Conservation (phyloP, 1,140 invertebrate species). For the Pogonomyrmex barbatus region DNA sequence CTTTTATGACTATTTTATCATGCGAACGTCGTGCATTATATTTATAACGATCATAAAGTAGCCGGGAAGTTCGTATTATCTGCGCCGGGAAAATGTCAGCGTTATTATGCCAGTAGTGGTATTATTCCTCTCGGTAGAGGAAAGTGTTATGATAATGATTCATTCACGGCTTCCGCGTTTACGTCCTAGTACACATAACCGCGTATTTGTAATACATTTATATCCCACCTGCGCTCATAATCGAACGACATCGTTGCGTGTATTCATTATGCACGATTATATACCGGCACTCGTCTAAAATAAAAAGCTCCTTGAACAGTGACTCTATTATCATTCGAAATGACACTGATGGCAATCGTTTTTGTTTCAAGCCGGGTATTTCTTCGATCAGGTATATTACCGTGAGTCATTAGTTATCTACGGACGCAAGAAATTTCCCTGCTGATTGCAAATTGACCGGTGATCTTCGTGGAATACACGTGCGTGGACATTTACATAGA, state of each 20-base stretch:
- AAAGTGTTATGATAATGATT: constrained; percentile 51
- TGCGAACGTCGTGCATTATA: neutral
- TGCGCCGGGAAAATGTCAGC: constrained; percentile 28
- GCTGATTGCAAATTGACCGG: neutral
- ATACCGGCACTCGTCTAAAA: neutral
- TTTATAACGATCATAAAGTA: constrained; percentile 40
- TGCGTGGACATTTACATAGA: neutral
- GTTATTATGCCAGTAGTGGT: neutral
- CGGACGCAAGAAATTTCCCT: neutral
- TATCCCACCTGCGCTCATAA: constrained; percentile 10
- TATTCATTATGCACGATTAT: constrained; percentile 33
- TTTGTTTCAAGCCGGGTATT: neutral
- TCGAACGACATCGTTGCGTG: neutral
- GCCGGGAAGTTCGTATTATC: constrained; percentile 6
- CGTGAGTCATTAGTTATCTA: constrained; percentile 12
- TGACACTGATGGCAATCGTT: neutral
- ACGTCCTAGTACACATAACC: neutral
- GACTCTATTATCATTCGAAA: neutral
- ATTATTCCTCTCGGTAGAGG: constrained; percentile 20
- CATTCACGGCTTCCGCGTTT: constrained; percentile 23
- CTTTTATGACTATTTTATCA: constrained; percentile 23
- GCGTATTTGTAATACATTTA: neutral
- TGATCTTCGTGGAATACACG: neutral
- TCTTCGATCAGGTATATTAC: neutral
- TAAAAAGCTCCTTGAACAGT: neutral